These are phyloP conservation scores for Protodeltote pygarga DNA, from an alignment of 2,888 invertebrate genomes.

Conservation along the genomic window DNA sequence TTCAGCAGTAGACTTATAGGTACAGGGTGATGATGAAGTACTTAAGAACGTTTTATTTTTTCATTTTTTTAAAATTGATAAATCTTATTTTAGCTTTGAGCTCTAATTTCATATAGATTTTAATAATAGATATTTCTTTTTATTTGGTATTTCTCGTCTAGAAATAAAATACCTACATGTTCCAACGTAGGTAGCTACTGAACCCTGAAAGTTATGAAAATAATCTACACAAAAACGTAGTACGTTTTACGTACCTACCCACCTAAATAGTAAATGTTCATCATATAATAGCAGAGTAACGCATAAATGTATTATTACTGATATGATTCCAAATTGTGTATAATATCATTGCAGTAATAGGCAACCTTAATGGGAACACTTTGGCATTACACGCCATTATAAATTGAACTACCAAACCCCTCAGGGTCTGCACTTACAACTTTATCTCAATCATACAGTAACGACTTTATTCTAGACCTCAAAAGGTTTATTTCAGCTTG, in stretches of 20 bases:
- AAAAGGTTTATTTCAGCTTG: slow-evolving; percentile 15
- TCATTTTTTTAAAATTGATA: too few species aligned
- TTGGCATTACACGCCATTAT: slow-evolving; percentile 61
- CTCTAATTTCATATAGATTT: too few species aligned
- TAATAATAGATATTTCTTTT: too few species aligned
- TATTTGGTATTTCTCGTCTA: too few species aligned
- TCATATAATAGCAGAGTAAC: slow-evolving; percentile 52
- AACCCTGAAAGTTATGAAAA: slow-evolving; percentile 12
- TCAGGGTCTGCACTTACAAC: slow-evolving; percentile 43
- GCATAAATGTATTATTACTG: slow-evolving; percentile 69
- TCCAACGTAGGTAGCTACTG: too few species aligned
- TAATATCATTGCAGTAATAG: slow-evolving; percentile 79
- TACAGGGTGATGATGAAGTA: too few species aligned
- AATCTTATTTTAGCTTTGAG: too few species aligned
- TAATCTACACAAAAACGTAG: slow-evolving; percentile 2
- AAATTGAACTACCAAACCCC: slow-evolving; percentile 52
- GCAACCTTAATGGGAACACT: slow-evolving; percentile 70
- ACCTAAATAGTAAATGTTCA: slow-evolving; percentile 44
- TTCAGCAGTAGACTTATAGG: too few species aligned
- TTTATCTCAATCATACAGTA: slow-evolving; percentile 3
- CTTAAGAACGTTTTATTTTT: too few species aligned
- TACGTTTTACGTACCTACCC: not conserved
- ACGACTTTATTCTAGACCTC: not conserved
- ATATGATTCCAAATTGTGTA: slow-evolving; percentile 71
- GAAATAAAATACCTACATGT: too few species aligned